Percentiles rank a stretch among this genome's conserved stretches.
phyloP scores from a whole-genome alignment of 2,797 vertebrate genomes.

The Podarcis siculus region DNA sequence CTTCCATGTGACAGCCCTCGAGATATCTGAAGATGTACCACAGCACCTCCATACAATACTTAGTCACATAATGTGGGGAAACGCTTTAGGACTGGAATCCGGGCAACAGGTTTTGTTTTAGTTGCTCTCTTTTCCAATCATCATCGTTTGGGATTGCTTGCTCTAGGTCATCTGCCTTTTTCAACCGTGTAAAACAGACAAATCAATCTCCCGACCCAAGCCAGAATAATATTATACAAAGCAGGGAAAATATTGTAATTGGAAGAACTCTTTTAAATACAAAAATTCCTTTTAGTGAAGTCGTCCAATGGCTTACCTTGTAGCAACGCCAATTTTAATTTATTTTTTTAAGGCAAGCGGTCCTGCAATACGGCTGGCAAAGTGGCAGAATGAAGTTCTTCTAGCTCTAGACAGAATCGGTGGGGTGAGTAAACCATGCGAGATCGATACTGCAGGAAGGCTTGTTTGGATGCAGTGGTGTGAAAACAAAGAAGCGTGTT shows the following conservation, averaged over 20 bases:
- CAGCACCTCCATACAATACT: no score
- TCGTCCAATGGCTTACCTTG: neutral
- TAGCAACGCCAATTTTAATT: conserved; percentile 26
- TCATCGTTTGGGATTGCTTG: neutral
- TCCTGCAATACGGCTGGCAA: neutral
- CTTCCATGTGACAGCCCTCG: no score
- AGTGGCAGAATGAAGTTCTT: conserved; percentile 2
- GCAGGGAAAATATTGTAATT: neutral
- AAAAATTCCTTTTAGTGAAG: neutral
- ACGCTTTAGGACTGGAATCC: neutral
- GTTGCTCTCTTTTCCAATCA: neutral
- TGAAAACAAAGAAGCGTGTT: fast-evolving
- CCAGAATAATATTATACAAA: conserved; percentile 13
- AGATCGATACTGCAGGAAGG: neutral
- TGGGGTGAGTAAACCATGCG: neutral
- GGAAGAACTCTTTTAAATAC: neutral
- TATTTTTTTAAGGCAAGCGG: neutral
- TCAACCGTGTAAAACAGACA: neutral
- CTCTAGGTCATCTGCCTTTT: neutral
- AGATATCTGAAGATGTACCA: no score
- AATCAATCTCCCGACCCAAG: neutral
- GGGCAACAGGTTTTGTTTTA: neutral
- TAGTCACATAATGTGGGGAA: neutral
- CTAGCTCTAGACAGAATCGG: conserved; percentile 8
- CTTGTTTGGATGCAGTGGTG: neutral